Percentiles rank a stretch among this genome's conserved stretches.
phyloP scores from a whole-genome alignment of 2,888 invertebrate genomes.

The Drosophila barbarae region DNA sequence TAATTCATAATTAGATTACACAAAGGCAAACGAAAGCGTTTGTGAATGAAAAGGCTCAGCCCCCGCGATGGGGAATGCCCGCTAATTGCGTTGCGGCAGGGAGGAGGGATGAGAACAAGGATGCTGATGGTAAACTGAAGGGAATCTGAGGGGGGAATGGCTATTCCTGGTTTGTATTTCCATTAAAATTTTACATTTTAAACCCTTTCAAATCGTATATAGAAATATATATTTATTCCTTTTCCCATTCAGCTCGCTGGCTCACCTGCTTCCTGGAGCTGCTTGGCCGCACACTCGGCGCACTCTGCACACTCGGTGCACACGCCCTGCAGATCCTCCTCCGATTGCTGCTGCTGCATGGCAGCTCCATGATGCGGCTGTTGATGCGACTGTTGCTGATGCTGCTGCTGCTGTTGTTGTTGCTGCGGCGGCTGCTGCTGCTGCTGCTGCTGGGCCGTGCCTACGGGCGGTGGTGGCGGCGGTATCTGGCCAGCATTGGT shows the following conservation, averaged over 20 bases:
- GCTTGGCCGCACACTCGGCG: conserved; percentile 80
- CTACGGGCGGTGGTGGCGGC: conserved; percentile 58
- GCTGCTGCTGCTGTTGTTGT: conserved; percentile 37
- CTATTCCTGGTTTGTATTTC: no score
- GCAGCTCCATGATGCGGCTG: conserved; percentile 37
- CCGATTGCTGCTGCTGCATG: conserved; percentile 46
- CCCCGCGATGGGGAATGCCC: conserved; percentile 17
- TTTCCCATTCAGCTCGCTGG: background rate
- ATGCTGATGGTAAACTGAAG: background rate
- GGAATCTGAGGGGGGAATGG: no score
- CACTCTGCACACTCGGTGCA: conserved; percentile 80
- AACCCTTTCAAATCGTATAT: no score
- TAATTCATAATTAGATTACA: conserved; percentile 70
- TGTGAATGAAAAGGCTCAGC: conserved; percentile 38
- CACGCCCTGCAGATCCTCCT: conserved; percentile 77
- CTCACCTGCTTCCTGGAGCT: conserved; percentile 79
- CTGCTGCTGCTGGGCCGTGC: conserved; percentile 40
- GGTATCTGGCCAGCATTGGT: conserved; percentile 58
- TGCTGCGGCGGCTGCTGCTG: conserved; percentile 28
- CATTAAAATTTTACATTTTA: no score
- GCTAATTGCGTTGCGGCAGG: conserved; percentile 51
- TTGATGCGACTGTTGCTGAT: conserved; percentile 38
- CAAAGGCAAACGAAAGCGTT: conserved; percentile 58
- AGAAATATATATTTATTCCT: no score
- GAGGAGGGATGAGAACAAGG: background rate